phyloP scores from a whole-genome alignment of 2,888 invertebrate genomes.

The Tillus elongatus region DNA sequence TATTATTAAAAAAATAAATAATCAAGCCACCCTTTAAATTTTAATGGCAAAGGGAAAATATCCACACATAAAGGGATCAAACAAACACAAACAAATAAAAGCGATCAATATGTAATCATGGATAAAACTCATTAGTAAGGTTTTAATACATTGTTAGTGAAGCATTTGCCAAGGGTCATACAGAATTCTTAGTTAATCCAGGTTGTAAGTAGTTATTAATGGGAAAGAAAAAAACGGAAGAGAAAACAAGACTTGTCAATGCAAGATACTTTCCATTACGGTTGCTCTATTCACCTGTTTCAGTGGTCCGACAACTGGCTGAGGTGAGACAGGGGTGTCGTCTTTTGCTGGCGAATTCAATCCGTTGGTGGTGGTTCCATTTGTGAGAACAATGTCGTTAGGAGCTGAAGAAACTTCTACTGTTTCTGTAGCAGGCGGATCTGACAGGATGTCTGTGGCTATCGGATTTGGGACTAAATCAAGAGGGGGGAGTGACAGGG shows the following conservation, averaged over 20 bases:
- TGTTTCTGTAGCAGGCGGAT: slow-evolving; percentile 20
- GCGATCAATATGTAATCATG: no score
- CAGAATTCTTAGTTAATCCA: no score
- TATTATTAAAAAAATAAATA: no score
- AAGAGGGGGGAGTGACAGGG: slow-evolving; percentile 41
- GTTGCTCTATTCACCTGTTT: slow-evolving; percentile 42
- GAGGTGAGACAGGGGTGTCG: slow-evolving; percentile 44
- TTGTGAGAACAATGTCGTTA: slow-evolving; percentile 34
- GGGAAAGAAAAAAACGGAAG: slow-evolving; percentile 18
- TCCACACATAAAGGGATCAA: no score
- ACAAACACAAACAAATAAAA: no score
- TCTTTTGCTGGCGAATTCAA: slow-evolving; percentile 39
- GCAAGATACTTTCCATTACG: slow-evolving; percentile 27
- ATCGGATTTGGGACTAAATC: slow-evolving; percentile 40
- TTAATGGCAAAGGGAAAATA: no score
- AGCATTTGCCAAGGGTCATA: no score
- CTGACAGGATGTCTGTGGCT: slow-evolving; percentile 25
- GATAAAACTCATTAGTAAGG: no score
- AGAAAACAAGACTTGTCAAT: slow-evolving; percentile 27
- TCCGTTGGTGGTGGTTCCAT: slow-evolving; percentile 38
- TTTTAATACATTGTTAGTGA: no score
- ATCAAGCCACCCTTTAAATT: no score
- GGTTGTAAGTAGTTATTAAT: no score
- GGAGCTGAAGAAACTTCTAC: not conserved
- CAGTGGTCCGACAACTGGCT: slow-evolving; percentile 48